A percentile compares a stretch with the other conserved stretches of the same genome.
These are phyloP conservation scores for Cheilosia vulpina DNA, from an alignment of 2,888 invertebrate genomes.

Conservation along the genomic window DNA sequence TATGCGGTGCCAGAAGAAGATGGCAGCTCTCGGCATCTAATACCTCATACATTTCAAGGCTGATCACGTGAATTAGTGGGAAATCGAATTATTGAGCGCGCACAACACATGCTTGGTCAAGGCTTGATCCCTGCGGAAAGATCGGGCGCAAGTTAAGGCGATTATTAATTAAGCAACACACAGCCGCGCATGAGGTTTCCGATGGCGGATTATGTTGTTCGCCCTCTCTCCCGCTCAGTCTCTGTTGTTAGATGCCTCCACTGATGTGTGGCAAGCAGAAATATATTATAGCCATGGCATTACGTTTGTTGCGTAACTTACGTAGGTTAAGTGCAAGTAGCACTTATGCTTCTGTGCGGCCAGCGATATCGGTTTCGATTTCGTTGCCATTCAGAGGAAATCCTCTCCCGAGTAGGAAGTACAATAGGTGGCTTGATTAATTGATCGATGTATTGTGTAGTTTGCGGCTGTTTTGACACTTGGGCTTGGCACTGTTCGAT, in stretches of 20 bases:
- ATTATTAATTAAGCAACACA: constrained; percentile 73
- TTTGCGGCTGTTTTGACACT: constrained; percentile 8
- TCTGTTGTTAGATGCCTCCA: constrained; percentile 15
- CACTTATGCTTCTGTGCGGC: constrained; percentile 62
- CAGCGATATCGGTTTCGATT: constrained; percentile 60
- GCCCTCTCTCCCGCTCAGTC: not conserved
- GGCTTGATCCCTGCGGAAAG: constrained; percentile 43
- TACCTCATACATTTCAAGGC: constrained; percentile 73
- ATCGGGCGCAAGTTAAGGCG: constrained; percentile 59
- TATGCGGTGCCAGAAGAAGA: constrained; percentile 16
- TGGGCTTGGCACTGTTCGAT: constrained; percentile 16
- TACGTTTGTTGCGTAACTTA: constrained; percentile 69
- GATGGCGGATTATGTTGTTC: constrained; percentile 69
- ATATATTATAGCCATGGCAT: constrained; percentile 63
- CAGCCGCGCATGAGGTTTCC: constrained; percentile 40
- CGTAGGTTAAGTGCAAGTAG: constrained; percentile 72
- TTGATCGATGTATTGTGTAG: constrained; percentile 15
- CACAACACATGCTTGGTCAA: constrained; percentile 18
- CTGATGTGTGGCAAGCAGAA: constrained; percentile 36
- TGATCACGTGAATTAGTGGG: constrained; percentile 75
- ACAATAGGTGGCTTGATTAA: constrained; percentile 22
- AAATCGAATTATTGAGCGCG: constrained; percentile 71
- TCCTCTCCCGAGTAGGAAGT: constrained; percentile 50
- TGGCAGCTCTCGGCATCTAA: constrained; percentile 63
- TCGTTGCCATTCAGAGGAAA: constrained; percentile 58